Evolutionary conservation across 2,113 vertebrate genomes (phyloP).

Genomic region (Perca flavescens): DNA sequence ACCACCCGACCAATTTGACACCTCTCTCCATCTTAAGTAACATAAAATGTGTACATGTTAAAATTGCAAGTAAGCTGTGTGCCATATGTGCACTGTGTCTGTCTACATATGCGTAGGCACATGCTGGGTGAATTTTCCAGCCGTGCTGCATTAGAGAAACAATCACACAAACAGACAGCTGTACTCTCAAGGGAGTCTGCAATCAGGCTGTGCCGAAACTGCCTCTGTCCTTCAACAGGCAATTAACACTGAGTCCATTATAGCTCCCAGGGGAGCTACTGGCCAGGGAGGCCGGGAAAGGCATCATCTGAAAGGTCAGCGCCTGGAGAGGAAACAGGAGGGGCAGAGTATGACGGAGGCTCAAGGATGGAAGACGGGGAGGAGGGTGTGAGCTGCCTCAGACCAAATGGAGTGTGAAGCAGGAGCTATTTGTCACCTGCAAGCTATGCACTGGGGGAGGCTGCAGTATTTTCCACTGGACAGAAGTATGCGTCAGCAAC

Average conservation of each 20-base stretch:
- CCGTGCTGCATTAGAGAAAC: slow-evolving; percentile 81
- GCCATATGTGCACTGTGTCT: slow-evolving; percentile 13
- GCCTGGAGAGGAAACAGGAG: slow-evolving; percentile 84
- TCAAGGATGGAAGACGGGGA: slow-evolving; percentile 71
- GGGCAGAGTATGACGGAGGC: slow-evolving; percentile 64
- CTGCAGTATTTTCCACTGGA: slow-evolving; percentile 71
- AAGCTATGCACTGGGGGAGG: slow-evolving; percentile 80
- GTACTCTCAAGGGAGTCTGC: slow-evolving; percentile 85
- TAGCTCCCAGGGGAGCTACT: slow-evolving; percentile 82
- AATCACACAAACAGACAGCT: slow-evolving; percentile 85
- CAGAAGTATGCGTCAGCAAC: slow-evolving; percentile 66
- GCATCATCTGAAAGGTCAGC: slow-evolving; percentile 88
- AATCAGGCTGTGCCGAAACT: slow-evolving; percentile 86
- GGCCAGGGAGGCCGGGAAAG: slow-evolving; percentile 79
- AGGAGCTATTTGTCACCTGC: slow-evolving; percentile 87
- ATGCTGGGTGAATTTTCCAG: slow-evolving; percentile 61
- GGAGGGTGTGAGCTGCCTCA: slow-evolving; percentile 79
- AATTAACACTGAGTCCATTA: slow-evolving; percentile 90
- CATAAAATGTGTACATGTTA: slow-evolving; percentile 19
- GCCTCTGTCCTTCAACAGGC: slow-evolving; percentile 92
- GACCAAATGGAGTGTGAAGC: slow-evolving; percentile 90
- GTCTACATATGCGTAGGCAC: slow-evolving; percentile 48
- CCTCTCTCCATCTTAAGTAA: neutral
- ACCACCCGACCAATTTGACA: neutral
- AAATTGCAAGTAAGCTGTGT: neutral